Evolutionary conservation across 2,797 vertebrate species (phyloP).

Genomic region (Spheniscus humboldti): DNA sequence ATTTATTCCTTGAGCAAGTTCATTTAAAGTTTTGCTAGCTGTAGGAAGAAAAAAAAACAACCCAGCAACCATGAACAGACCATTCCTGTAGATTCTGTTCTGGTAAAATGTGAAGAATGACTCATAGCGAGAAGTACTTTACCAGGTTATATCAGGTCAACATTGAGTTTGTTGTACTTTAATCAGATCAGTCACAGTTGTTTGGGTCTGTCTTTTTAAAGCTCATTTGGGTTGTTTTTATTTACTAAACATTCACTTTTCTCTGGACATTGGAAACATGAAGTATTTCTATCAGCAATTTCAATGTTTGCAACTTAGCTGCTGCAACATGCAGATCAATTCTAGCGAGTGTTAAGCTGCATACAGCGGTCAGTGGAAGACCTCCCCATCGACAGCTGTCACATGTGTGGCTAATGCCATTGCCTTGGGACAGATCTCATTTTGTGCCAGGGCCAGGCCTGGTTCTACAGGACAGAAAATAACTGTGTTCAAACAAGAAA

Average conservation of each 20-base stretch:
- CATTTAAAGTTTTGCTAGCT: not conserved
- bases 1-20: not conserved
- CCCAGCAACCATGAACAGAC: not conserved
- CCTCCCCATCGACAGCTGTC: not conserved
- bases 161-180: slow-evolving; percentile 42
- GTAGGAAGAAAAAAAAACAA: not conserved
- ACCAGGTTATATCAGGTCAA: slow-evolving; percentile 38
- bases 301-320: not conserved
- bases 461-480: not conserved
- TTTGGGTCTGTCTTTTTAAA: slow-evolving; percentile 27
- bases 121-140: slow-evolving; percentile 24
- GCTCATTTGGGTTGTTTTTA: slow-evolving; percentile 9
- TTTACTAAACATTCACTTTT: slow-evolving; percentile 11
- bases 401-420: not conserved
- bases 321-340: not conserved
- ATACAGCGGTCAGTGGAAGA: not conserved
- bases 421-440: not conserved
- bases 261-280: not conserved
- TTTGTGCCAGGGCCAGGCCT: not conserved
- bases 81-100: not conserved
- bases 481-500: not conserved
- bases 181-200: slow-evolving; percentile 39
- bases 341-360: not conserved
- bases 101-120: slow-evolving; percentile 13
- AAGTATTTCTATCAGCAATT: not conserved